Evolutionary conservation across 2,797 vertebrate genomes (phyloP).

Genomic region (Schizopygopsis pylzovi): DNA sequence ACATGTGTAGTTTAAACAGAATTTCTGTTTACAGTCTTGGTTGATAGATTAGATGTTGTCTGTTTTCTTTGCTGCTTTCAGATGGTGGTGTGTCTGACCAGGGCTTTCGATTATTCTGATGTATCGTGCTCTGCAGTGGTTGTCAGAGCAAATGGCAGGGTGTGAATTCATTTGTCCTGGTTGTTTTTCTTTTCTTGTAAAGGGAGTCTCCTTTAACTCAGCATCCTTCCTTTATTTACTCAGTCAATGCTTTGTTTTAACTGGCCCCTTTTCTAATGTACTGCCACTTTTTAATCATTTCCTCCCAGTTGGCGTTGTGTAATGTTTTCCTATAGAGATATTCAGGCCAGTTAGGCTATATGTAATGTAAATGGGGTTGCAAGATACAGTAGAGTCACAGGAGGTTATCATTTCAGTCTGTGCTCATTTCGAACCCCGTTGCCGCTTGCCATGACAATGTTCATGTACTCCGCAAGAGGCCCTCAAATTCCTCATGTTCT

Average conservation of each 20-base stretch:
- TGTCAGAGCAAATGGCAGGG: neutral
- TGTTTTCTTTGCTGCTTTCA: neutral
- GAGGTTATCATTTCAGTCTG: neutral
- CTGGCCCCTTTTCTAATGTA: slow-evolving; percentile 3
- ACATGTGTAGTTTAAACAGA: slow-evolving; percentile 27
- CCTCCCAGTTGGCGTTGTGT: slow-evolving; percentile 4
- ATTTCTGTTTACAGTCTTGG: neutral
- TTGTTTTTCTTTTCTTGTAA: neutral
- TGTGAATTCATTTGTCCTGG: neutral
- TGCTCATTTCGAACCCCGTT: neutral
- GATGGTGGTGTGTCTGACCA: neutral
- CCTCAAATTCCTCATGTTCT: slow-evolving; percentile 51
- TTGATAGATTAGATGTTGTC: neutral
- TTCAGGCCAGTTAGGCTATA: neutral
- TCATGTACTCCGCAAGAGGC: slow-evolving; percentile 23
- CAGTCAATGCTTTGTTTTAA: slow-evolving; percentile 11
- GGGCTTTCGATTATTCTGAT: neutral
- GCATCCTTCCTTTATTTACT: slow-evolving; percentile 56
- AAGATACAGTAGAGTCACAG: neutral
- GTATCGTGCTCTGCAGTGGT: neutral
- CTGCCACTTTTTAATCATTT: slow-evolving; percentile 31
- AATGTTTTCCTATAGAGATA: neutral
- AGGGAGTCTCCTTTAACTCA: slow-evolving; percentile 11
- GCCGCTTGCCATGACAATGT: neutral
- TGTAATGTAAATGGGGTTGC: neutral